These are phyloP conservation scores for Synanthedon myopaeformis DNA, from an alignment of 2,888 invertebrate species.

Conservation along the genomic window DNA sequence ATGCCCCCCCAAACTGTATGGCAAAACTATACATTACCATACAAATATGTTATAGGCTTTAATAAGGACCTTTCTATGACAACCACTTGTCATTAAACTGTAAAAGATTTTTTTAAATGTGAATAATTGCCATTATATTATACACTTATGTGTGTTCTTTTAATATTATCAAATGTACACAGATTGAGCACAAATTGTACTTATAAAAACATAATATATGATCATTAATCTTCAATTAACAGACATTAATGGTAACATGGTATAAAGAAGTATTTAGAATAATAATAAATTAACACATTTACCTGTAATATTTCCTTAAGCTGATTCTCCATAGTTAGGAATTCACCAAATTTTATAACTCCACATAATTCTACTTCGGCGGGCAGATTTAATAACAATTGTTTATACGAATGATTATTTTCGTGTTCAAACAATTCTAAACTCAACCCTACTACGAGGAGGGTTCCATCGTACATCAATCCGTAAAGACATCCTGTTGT, in stretches of 20 bases:
- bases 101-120: no score
- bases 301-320: slow-evolving; percentile 73
- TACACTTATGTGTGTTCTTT: no score
- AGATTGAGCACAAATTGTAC: no score
- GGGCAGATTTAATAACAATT: slow-evolving; percentile 75
- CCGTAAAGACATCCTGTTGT: slow-evolving; percentile 81
- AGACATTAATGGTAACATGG: background rate
- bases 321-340: slow-evolving; percentile 70
- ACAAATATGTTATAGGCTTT: no score
- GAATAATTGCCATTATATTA: no score
- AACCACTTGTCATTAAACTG: no score
- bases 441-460: slow-evolving; percentile 77
- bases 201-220: no score
- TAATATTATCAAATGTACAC: no score
- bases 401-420: slow-evolving; percentile 51
- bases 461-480: slow-evolving; percentile 77
- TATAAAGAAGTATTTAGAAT: background rate
- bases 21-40: no score
- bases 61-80: no score
- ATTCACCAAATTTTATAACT: slow-evolving; percentile 75
- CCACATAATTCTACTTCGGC: slow-evolving; percentile 84
- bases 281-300: slow-evolving; percentile 4
- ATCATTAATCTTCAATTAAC: background rate
- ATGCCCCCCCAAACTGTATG: no score
- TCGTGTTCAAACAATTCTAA: slow-evolving; percentile 73